Base-by-base conservation (phyloP, 2,113 vertebrate genomes). In the Mobula hypostoma region DNA sequence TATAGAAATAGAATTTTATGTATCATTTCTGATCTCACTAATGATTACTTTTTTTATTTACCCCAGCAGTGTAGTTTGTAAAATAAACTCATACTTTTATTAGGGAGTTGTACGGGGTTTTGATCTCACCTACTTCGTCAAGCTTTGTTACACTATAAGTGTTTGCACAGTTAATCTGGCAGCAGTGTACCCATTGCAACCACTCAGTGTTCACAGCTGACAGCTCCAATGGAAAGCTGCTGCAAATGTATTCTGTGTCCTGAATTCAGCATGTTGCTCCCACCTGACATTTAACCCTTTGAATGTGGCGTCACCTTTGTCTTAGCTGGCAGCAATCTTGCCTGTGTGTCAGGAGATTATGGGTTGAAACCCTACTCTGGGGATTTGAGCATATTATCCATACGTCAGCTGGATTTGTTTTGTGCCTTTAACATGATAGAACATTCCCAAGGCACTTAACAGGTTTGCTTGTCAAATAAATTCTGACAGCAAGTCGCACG, bases 101-200 rank as follows among this genome's bases (percentile, higher is more conserved):
- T 32, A 66, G 29, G 85, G 61, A 88, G 12, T 66, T 32, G 14
- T 12, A 29, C 66, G 7, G 32, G 17, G 85, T 90, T 88, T 90
- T 90, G 85, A 90, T 90, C 61, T 90, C 32, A 14, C 61, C n/a
- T n/a, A 66, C 85, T 90, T 90, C 5, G 61, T 36, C 61, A 32
- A n/a, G 85, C 85, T 90, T 90, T 90, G 85, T 90, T 90, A 66
- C 85, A 68, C 61, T 66, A 15, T 63, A 90, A 90, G 63, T 90
- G 85, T 66, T 90, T 90, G 29, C 85, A 68, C 5, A 63, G 85
- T 90, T 90, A 66, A 61, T 90, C 61, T 24, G 85, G 29, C 85
- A 66, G 85, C 85, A 90, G 12, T 63, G 63, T 29, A 17, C 29
- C 85, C 27, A 29, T 63, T 19, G 61, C 14, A 15, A 66, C 29